Evolutionary conservation across 1,140 invertebrate species (phyloP).

Genomic region (Drosophila pandora): DNA sequence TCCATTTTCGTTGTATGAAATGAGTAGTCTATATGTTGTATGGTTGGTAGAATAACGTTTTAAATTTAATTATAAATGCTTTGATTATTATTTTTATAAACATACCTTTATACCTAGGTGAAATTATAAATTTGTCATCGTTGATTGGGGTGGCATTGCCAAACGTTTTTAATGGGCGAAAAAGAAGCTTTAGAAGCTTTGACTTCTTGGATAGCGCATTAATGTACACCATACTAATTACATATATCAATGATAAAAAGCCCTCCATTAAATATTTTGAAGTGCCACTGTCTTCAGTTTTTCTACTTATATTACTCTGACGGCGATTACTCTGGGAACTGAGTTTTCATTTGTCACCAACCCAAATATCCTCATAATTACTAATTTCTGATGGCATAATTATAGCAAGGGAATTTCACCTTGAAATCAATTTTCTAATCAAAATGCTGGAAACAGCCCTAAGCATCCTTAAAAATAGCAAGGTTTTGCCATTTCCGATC

Average conservation of each 20-base stretch:
- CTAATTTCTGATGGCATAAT: slow-evolving; percentile 40
- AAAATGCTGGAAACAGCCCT: too few species aligned
- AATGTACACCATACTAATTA: neutral
- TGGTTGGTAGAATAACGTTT: too few species aligned
- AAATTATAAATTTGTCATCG: neutral
- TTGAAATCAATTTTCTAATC: too few species aligned
- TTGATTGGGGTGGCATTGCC: neutral
- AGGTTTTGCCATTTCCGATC: too few species aligned
- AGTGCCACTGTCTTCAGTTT: neutral
- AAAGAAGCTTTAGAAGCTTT: neutral
- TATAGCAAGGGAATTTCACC: too few species aligned
- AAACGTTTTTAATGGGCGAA: neutral
- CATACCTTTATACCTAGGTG: neutral
- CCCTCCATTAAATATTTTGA: neutral
- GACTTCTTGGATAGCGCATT: neutral
- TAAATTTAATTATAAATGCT: too few species aligned
- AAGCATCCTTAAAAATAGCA: too few species aligned
- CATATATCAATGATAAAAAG: neutral
- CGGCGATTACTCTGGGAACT: neutral
- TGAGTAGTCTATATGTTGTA: too few species aligned
- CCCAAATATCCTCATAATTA: slow-evolving; percentile 24
- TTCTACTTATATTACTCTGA: neutral
- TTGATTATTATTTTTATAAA: too few species aligned
- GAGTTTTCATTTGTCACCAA: slow-evolving; percentile 26
- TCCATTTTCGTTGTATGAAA: too few species aligned